Evolutionary conservation across 2,888 invertebrate species (phyloP).

Genomic region (Hirtodrosophila alboralis): DNA sequence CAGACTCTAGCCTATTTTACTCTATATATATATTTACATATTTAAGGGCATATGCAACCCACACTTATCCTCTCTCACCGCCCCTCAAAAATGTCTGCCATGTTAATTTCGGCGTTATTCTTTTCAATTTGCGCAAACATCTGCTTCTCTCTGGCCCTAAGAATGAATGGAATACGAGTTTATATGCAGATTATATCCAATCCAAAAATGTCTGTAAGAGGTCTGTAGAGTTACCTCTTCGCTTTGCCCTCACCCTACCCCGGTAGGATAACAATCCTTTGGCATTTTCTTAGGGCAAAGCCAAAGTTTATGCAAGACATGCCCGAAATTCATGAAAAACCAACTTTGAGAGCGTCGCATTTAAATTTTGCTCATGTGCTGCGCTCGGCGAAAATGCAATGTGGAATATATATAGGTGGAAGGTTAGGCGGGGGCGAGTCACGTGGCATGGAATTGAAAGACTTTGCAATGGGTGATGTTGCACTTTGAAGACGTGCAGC

Average conservation of each 20-base stretch:
- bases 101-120: slow-evolving; percentile 44
- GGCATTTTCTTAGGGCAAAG: slow-evolving; percentile 8
- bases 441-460: slow-evolving; percentile 55
- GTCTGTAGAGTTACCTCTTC: slow-evolving; percentile 7
- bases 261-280: no score
- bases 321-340: slow-evolving; percentile 44
- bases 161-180: slow-evolving; percentile 3
- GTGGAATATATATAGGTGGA: neutral
- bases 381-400: slow-evolving; percentile 2
- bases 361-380: slow-evolving; percentile 44
- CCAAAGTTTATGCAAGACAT: slow-evolving; percentile 43
- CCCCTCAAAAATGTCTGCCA: slow-evolving; percentile 20
- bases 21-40: no score
- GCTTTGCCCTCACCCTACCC: neutral
- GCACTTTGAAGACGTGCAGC: slow-evolving; percentile 53
- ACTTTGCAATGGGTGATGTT: slow-evolving; percentile 54
- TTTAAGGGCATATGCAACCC: no score
- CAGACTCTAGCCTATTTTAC: no score
- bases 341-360: slow-evolving; percentile 31
- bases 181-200: slow-evolving; percentile 33
- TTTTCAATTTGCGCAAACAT: slow-evolving; percentile 53
- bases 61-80: slow-evolving; percentile 1
- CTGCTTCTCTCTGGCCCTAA: slow-evolving; percentile 1
- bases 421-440: slow-evolving; percentile 3
- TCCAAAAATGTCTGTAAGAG: slow-evolving; percentile 12